Percentiles rank a stretch among this genome's conserved stretches.
Conservation (phyloP, 2,797 vertebrate genomes). For the Myotis findleyi region DNA sequence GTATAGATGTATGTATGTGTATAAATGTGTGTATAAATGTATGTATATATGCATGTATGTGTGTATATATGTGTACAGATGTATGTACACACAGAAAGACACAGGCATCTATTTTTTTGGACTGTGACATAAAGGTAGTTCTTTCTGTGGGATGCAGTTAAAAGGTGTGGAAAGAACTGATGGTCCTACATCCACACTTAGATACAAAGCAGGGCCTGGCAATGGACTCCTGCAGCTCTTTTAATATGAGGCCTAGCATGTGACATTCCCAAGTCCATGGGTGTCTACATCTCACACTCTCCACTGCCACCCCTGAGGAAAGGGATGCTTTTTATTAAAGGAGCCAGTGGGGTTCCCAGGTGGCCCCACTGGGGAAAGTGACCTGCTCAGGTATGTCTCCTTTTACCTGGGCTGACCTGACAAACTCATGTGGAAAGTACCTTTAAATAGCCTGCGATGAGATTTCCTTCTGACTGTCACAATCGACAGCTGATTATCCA, state of each 20-base stretch:
- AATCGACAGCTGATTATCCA: background rate
- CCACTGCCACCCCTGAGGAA: background rate
- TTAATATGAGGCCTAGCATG: background rate
- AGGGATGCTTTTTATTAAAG: background rate
- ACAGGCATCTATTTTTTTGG: background rate
- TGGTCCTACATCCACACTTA: background rate
- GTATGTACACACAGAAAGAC: rapidly evolving
- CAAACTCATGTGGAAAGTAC: background rate
- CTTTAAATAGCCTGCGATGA: background rate
- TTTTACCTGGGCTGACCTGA: background rate
- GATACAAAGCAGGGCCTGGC: background rate
- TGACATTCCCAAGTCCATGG: rapidly evolving
- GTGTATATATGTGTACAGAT: rapidly evolving
- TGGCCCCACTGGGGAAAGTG: background rate
- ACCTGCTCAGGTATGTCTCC: background rate
- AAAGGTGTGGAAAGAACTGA: background rate
- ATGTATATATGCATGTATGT: rapidly evolving
- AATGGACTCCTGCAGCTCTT: background rate
- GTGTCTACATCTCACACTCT: background rate
- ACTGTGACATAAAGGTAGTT: background rate
- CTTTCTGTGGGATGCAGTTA: background rate
- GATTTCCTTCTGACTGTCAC: background rate
- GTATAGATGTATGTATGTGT: rapidly evolving
- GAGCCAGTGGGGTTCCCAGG: background rate
- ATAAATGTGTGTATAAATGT: rapidly evolving